These are phyloP conservation scores for Eurypyga helias DNA, from an alignment of 2,113 vertebrate species.

Conservation along the genomic window DNA sequence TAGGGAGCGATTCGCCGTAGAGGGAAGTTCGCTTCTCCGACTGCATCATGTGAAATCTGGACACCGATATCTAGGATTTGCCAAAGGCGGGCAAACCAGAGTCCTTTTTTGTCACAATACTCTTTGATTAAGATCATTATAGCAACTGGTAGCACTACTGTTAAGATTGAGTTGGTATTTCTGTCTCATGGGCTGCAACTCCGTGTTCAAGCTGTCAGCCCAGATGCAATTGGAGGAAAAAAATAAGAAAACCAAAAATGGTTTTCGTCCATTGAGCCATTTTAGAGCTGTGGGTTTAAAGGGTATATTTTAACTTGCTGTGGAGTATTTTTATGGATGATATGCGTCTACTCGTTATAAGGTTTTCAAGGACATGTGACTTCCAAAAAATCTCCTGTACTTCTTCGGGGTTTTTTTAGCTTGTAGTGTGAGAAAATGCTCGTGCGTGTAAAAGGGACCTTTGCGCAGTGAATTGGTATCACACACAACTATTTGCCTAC, in stretches of 20 bases:
- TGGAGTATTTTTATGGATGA: background rate
- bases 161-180: conserved; percentile 56
- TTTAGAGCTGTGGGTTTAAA: conserved; percentile 16
- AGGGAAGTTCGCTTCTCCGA: background rate
- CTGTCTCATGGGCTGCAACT: conserved; percentile 43
- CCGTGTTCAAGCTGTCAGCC: conserved; percentile 58
- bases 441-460: accelerated
- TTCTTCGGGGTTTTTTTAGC: background rate
- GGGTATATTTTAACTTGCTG: background rate
- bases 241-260: background rate
- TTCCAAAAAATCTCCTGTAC: background rate
- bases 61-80: background rate
- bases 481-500: background rate
- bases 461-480: background rate
- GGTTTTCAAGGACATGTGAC: background rate
- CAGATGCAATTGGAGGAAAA: conserved; percentile 27
- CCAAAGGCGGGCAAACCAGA: conserved; percentile 7
- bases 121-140: conserved; percentile 66
- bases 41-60: background rate
- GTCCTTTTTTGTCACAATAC: conserved; percentile 56
- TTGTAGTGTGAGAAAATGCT: background rate
- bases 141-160: conserved; percentile 47
- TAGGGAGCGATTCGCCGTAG: background rate
- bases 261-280: background rate
- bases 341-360: accelerated